A percentile compares a stretch with the other conserved stretches of the same genome.
These are phyloP conservation scores for Takifugu rubripes DNA, from an alignment of 2,797 vertebrate genomes.

Conservation along the genomic window DNA sequence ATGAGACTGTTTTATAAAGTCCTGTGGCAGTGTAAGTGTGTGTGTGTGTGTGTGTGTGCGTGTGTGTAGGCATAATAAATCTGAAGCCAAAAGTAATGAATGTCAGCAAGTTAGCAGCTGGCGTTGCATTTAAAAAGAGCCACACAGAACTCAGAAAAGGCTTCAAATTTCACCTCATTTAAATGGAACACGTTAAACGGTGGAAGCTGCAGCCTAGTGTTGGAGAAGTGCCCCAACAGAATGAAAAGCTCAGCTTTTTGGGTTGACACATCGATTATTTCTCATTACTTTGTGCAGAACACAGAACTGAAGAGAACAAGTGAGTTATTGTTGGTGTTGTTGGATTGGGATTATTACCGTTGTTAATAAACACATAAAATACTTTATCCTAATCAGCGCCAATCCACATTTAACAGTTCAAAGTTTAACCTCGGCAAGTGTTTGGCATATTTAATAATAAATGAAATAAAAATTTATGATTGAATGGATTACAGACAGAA, in stretches of 20 bases:
- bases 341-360: slow-evolving; percentile 13
- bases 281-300: slow-evolving; percentile 2
- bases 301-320: slow-evolving; percentile 9
- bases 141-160: background rate
- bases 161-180: background rate
- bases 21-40: too few species aligned
- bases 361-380: slow-evolving; percentile 8
- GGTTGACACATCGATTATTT: background rate
- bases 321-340: slow-evolving; percentile 34
- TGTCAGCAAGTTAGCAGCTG: slow-evolving; percentile 19
- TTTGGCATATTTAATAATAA: background rate
- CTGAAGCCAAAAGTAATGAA: slow-evolving; percentile 11
- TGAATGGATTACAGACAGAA: background rate
- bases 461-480: background rate
- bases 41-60: too few species aligned
- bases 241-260: slow-evolving; percentile 4
- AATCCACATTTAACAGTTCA: slow-evolving; percentile 47
- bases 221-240: background rate
- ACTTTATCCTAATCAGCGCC: slow-evolving; percentile 31
- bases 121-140: slow-evolving; percentile 7
- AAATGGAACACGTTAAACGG: too few species aligned
- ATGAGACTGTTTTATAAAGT: too few species aligned
- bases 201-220: background rate
- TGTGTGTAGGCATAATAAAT: slow-evolving; percentile 9
- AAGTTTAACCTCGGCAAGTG: too few species aligned